Conservation (phyloP, 2,113 vertebrate genomes). For the Notarius lentiginosus region DNA sequence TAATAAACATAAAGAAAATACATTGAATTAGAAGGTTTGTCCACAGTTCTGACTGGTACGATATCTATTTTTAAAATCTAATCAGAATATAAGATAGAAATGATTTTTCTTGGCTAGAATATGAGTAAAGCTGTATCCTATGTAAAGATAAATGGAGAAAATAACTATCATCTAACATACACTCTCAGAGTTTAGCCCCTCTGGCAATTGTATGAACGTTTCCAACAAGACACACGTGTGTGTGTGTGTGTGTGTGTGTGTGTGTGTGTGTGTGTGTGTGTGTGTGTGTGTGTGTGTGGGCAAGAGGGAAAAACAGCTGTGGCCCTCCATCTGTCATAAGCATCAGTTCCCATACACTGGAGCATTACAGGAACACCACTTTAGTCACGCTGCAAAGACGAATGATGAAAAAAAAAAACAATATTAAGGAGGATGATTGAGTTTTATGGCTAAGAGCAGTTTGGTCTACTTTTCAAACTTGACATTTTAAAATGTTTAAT, state of each 20-base stretch:
- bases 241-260: conserved; percentile 15
- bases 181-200: conserved; percentile 28
- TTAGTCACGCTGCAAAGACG: conserved; percentile 7
- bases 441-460: background rate
- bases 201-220: conserved; percentile 30
- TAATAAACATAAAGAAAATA: too few species aligned
- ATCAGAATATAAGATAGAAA: background rate
- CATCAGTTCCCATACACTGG: conserved; percentile 14
- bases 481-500: background rate
- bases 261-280: too few species aligned
- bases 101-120: background rate
- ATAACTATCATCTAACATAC: background rate
- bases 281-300: too few species aligned
- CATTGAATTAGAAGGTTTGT: too few species aligned
- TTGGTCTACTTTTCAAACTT: background rate
- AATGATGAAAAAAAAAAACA: background rate
- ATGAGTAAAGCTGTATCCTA: background rate
- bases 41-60: too few species aligned
- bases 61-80: too few species aligned
- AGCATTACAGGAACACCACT: conserved; percentile 1
- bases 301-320: conserved; percentile 45
- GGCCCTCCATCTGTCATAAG: conserved; percentile 50
- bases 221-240: background rate
- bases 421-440: background rate
- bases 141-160: background rate